These are phyloP conservation scores for Parauchenoglanis punctatus DNA, from an alignment of 2,797 vertebrate species.

Conservation along the genomic window DNA sequence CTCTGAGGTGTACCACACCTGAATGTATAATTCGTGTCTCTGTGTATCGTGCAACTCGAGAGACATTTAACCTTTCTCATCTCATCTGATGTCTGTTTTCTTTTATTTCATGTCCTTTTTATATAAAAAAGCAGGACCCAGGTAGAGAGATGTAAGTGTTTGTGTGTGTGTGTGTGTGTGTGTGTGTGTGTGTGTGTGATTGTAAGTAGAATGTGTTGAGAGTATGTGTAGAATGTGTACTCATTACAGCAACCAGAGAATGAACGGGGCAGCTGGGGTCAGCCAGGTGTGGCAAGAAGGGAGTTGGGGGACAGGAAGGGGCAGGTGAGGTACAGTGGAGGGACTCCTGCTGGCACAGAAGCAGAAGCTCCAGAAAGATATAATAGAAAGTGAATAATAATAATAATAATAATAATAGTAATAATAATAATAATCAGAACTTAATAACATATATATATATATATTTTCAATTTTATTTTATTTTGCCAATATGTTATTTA, in stretches of 20 bases:
- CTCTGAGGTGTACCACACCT: slow-evolving; percentile 23
- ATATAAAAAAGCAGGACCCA: neutral
- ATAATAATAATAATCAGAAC: neutral
- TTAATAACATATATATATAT: neutral
- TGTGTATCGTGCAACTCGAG: slow-evolving; percentile 40
- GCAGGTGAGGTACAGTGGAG: slow-evolving; percentile 3
- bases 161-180: slow-evolving; percentile 10
- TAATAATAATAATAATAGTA: neutral
- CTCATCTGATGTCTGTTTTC: slow-evolving; percentile 23
- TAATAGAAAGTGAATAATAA: neutral
- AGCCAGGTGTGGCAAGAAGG: slow-evolving; percentile 52
- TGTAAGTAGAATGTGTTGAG: slow-evolving; percentile 52
- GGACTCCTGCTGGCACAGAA: slow-evolving; percentile 36
- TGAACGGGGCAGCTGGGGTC: slow-evolving; percentile 41
- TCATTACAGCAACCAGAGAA: slow-evolving; percentile 29
- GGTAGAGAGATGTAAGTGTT: neutral
- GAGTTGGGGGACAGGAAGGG: slow-evolving; percentile 4
- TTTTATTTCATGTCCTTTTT: slow-evolving; percentile 29
- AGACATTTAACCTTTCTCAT: slow-evolving; percentile 24
- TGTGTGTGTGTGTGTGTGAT: neutral
- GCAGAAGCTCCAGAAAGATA: slow-evolving; percentile 21
- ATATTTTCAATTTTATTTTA: neutral
- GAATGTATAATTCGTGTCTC: slow-evolving; percentile 52
- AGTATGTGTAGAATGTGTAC: too few relatives aligned
- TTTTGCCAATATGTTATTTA: neutral